Evolutionary conservation across 2,113 vertebrate genomes (phyloP).

Genomic region (Cebus imitator): DNA sequence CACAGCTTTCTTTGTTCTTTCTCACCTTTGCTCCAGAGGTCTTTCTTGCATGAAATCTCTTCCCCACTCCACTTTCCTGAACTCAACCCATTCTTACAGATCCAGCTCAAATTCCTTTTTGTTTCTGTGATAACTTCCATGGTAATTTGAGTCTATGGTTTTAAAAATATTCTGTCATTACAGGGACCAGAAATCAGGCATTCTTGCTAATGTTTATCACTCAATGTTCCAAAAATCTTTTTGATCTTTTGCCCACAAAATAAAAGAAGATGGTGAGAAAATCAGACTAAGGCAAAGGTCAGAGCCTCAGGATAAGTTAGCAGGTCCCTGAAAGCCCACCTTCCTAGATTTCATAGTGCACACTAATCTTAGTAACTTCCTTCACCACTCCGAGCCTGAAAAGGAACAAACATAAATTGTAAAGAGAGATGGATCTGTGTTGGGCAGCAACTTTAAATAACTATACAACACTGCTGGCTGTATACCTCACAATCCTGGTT

Average conservation of each 20-base stretch:
- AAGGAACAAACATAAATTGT: constrained; percentile 5
- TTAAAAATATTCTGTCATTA: not conserved
- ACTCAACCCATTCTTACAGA: not conserved
- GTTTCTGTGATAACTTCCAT: not conserved
- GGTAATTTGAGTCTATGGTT: not conserved
- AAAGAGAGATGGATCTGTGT: not conserved
- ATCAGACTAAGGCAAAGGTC: not conserved
- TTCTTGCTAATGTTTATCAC: constrained; percentile 1
- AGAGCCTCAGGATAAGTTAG: not conserved
- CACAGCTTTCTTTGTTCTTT: not conserved
- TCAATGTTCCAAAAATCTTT: not conserved
- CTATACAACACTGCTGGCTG: not conserved
- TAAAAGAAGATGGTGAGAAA: not conserved
- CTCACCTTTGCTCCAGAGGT: constrained; percentile 1
- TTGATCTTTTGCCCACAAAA: not conserved
- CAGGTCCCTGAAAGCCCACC: not conserved
- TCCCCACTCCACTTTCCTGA: not conserved
- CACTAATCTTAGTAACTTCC: not conserved
- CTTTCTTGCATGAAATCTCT: not conserved
- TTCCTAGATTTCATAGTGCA: not conserved
- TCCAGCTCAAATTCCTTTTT: constrained; percentile 8
- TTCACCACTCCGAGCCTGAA: not conserved
- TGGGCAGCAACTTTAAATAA: not conserved
- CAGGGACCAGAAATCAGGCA: not conserved
- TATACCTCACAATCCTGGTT: not conserved